Conservation (phyloP, 1,140 invertebrate species). For the Apocrypta bakeri region DNA sequence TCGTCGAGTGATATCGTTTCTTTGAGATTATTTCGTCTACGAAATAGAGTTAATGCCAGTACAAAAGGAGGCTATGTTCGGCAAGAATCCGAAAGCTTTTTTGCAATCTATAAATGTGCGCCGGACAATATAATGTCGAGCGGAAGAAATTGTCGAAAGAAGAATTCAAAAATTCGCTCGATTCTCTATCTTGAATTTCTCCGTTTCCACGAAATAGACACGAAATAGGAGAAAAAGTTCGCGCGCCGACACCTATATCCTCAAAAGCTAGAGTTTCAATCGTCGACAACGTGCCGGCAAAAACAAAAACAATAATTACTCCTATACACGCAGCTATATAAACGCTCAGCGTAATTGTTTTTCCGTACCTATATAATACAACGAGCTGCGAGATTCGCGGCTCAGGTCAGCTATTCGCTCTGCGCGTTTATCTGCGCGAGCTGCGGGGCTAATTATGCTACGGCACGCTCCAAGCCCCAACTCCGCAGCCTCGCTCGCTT, state of each 20-base stretch:
- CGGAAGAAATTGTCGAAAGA: too few relatives aligned
- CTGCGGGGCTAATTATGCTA: not conserved
- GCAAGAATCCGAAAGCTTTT: too few relatives aligned
- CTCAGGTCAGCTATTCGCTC: not conserved
- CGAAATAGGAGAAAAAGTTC: not conserved
- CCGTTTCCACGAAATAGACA: too few relatives aligned
- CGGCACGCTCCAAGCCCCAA: not conserved
- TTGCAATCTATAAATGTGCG: too few relatives aligned
- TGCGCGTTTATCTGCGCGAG: not conserved
- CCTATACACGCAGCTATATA: not conserved
- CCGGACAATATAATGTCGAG: too few relatives aligned
- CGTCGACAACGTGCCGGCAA: not conserved
- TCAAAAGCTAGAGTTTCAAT: not conserved
- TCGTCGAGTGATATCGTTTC: not conserved
- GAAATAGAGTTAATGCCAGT: not conserved
- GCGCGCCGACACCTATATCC: not conserved
- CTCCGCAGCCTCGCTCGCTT: not conserved
- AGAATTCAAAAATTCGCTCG: too few relatives aligned
- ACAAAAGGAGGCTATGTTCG: not conserved
- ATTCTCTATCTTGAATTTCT: too few relatives aligned
- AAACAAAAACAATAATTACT: not conserved
- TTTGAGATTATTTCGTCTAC: not conserved
- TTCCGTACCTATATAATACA: not conserved
- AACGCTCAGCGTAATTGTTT: not conserved
- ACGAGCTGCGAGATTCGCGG: not conserved